Evolutionary conservation across 2,113 vertebrate genomes (phyloP).

Genomic region (Nesoenas mayeri): DNA sequence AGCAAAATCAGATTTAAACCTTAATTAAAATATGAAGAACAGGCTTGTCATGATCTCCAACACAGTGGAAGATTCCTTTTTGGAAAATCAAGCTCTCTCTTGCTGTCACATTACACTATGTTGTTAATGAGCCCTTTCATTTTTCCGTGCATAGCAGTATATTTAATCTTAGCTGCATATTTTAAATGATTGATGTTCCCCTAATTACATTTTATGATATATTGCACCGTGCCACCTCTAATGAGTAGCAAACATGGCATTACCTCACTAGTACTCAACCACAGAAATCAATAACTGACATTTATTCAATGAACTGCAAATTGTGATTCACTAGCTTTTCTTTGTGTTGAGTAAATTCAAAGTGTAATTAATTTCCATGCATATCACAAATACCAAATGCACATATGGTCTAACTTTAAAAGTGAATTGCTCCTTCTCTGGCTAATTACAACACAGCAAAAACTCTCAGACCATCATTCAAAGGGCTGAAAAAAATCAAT

Average conservation of each 20-base stretch:
- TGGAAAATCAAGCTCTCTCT: constrained; percentile 26
- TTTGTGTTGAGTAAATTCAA: constrained; percentile 73
- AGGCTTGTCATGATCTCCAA: constrained; percentile 27
- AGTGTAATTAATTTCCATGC: constrained; percentile 69
- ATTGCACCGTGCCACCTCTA: constrained; percentile 41
- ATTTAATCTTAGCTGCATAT: constrained; percentile 63
- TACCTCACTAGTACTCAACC: constrained; percentile 60
- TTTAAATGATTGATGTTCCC: constrained; percentile 57
- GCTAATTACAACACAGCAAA: constrained; percentile 69
- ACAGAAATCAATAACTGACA: constrained; percentile 73
- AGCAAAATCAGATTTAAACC: constrained; percentile 54
- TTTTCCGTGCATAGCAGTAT: constrained; percentile 33
- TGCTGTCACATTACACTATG: constrained; percentile 37
- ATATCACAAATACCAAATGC: constrained; percentile 25
- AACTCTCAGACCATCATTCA: constrained; percentile 22
- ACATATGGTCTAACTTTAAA: constrained; percentile 55
- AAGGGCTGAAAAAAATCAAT: constrained; percentile 48
- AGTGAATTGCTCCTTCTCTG: constrained; percentile 60
- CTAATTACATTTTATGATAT: constrained; percentile 69
- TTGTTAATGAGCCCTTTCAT: constrained; percentile 65
- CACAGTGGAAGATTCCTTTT: constrained; percentile 20
- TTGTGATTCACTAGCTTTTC: constrained; percentile 70
- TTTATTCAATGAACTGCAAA: constrained; percentile 76
- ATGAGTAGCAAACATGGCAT: constrained; percentile 65
- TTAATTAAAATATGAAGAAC: constrained; percentile 60